phyloP scores from a whole-genome alignment of 2,888 invertebrate genomes.

The Odontothrips loti region DNA sequence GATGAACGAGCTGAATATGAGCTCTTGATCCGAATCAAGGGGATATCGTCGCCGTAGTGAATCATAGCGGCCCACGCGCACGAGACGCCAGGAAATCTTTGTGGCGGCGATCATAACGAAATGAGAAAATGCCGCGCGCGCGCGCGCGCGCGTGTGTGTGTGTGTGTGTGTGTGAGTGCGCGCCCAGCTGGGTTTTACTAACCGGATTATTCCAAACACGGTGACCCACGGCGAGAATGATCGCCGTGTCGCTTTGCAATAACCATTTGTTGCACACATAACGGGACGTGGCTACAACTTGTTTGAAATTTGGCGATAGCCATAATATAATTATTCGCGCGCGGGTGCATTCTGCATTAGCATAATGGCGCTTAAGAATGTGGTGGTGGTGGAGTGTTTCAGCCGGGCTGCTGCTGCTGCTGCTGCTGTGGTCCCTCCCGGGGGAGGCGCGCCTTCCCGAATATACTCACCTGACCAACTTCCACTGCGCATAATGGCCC shows the following conservation, averaged over 20 bases:
- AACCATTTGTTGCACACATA: slow-evolving; percentile 17
- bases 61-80: not conserved
- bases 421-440: not conserved
- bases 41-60: not conserved
- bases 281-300: slow-evolving; percentile 4
- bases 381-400: not conserved
- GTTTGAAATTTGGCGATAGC: slow-evolving; percentile 20
- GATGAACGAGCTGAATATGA: not conserved
- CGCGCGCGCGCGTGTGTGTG: no score
- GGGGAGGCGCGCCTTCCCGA: not conserved
- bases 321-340: slow-evolving; percentile 24
- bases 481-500: slow-evolving; percentile 7
- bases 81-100: not conserved
- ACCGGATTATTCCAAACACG: slow-evolving; percentile 9
- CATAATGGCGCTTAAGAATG: slow-evolving; percentile 15
- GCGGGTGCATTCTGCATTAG: slow-evolving; percentile 19
- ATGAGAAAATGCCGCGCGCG: slow-evolving; percentile 2
- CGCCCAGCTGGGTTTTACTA: slow-evolving; percentile 5
- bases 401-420: not conserved
- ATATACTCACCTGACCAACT: not conserved
- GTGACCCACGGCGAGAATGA: not conserved
- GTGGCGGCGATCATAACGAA: not conserved
- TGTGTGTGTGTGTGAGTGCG: no score
- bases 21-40: not conserved
- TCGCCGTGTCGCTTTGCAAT: not conserved